These are phyloP conservation scores for Lottia gigantea DNA, from an alignment of 2,888 invertebrate genomes.

Conservation along the genomic window DNA sequence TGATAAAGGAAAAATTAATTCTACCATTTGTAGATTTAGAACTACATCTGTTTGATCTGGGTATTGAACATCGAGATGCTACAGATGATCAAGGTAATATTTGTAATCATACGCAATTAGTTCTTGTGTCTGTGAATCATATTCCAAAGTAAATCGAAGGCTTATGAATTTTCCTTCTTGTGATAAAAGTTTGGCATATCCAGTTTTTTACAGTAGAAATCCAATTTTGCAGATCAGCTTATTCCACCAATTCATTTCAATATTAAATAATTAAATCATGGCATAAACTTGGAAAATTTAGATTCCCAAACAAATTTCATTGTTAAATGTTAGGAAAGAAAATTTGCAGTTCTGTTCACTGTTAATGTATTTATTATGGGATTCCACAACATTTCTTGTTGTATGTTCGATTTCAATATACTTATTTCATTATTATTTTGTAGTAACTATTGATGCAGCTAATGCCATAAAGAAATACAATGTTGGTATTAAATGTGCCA, in stretches of 20 bases:
- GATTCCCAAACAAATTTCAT: too few relatives aligned
- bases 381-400: too few relatives aligned
- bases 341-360: too few relatives aligned
- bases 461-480: conserved; percentile 96
- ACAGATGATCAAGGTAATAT: conserved; percentile 83
- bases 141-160: too few relatives aligned
- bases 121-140: too few relatives aligned
- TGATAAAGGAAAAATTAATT: conserved; percentile 96
- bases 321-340: too few relatives aligned
- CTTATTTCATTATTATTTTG: conserved; percentile 20
- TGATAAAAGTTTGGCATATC: background rate
- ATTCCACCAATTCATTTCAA: too few relatives aligned
- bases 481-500: conserved; percentile 98
- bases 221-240: too few relatives aligned
- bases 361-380: too few relatives aligned
- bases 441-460: conserved; percentile 94
- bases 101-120: background rate
- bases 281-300: too few relatives aligned
- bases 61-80: conserved; percentile 92
- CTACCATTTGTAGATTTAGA: conserved; percentile 95
- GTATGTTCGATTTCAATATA: background rate
- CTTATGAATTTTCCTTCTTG: background rate
- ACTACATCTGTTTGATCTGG: conserved; percentile 91
- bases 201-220: too few relatives aligned
- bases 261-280: too few relatives aligned